Percentiles rank a stretch among this genome's conserved stretches.
Evolutionary conservation across 92 coral and sea anemone species (phyloP).

Genomic region (Paramuricea clavata): DNA sequence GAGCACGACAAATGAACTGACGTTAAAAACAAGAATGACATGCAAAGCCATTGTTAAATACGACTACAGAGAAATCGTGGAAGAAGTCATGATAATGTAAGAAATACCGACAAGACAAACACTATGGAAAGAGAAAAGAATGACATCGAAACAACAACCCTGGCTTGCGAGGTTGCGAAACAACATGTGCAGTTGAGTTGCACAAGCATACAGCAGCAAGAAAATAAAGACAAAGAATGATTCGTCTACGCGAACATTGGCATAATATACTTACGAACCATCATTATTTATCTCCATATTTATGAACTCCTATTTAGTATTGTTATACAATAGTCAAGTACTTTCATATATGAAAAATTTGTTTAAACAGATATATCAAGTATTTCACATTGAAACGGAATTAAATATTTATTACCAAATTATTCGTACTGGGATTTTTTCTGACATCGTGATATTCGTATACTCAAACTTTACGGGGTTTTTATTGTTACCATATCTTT

Average conservation of each 20-base stretch:
- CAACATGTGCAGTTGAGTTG: too few species aligned
- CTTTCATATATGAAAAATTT: neutral
- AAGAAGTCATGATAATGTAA: constrained; percentile 9
- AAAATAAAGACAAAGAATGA: neutral
- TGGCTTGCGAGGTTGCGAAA: too few species aligned
- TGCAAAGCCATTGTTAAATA: constrained; percentile 16
- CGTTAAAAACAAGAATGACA: constrained; percentile 23
- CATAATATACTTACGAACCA: neutral
- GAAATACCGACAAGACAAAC: neutral
- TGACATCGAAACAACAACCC: too few species aligned
- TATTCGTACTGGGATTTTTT: too few species aligned
- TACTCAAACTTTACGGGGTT: too few species aligned
- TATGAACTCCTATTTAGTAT: neutral
- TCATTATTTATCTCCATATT: neutral
- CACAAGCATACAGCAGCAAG: too few species aligned
- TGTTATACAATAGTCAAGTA: constrained; percentile 13
- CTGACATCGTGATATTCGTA: neutral
- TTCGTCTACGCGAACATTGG: too few species aligned
- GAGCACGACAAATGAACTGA: neutral
- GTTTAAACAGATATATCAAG: neutral
- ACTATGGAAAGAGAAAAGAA: too few species aligned
- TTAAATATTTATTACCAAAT: neutral
- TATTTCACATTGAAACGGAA: constrained; percentile 4
- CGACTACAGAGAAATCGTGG: constrained; percentile 16
- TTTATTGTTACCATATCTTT: too few species aligned